Base-by-base conservation (phyloP, 2,888 invertebrate species). In the Pomacea canaliculata region DNA sequence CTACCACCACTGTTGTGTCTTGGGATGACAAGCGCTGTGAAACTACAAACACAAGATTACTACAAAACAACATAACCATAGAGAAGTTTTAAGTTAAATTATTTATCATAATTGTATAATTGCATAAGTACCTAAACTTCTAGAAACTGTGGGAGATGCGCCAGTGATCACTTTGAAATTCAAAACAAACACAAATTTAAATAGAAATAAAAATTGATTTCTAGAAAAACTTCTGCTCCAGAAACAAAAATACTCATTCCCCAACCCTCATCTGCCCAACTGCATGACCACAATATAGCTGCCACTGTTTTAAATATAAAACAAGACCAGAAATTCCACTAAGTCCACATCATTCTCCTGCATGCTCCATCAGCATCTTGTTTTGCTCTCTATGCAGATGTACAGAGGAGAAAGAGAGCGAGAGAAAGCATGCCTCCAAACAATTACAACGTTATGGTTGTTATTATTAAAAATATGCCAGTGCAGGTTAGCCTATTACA, bases 1-100 rank as follows among this genome's bases (percentile, higher is more conserved):
- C 76, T 60, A 37, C 78, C n/a, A 79, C 83, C 16, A 85, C 82
- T 10, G 85, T 76, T 10, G 86, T 87, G 68, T 82, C 85, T 73
- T 86, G 86, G 5, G 88, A 88, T 10, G 63, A n/a, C 63, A 63
- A 19, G 27, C 23, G 1, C 19, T 63, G n/a, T 19, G 19, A 18
- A 19, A 8, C 63, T 63, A 63, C 63, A 63, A 37, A 37, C 37
- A 37, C 4, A 37, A 37, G 37, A 37, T 3, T 37, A 70, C 70
- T 7, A 63, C 19, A 18, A 60, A 60, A 23, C 23, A n/a, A 60
- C 37, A 37, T 37, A 5, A 37, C 37, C 5, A 5, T 5, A 37
- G 60, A 18, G n/a, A 60, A 18, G 16, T 18, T 60, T 60, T n/a
- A 19, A 19, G 60, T 7, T 60, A 27, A 68, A 68, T 2, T 46